Base-by-base conservation (phyloP, 2,888 invertebrate genomes). In the Pristionchus arcanus region DNA sequence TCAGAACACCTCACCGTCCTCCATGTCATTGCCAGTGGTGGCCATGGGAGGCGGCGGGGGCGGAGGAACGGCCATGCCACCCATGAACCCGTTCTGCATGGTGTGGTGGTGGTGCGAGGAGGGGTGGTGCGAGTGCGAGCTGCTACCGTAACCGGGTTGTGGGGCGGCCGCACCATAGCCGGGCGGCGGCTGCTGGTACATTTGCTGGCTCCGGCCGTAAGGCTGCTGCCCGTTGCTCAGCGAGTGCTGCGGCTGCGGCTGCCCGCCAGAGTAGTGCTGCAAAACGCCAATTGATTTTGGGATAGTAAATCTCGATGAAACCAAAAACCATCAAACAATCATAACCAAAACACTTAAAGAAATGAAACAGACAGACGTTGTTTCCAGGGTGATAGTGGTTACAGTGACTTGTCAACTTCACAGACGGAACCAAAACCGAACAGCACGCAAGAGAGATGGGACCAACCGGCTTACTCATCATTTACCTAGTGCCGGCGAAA, bases 1-100 rank as follows among this genome's bases (percentile, higher is more conserved):
- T 74, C 53, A 83, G 83, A 25, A 83, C 83, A 83, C 83, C 83
- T 83, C 83, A 16, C 83, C 83, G n/a, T 83, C 83, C 53, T 83
- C 83, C 83, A 83, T n/a, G 28, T 83, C 83, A 1, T n/a, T 53
- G n/a, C 49, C 53, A 16, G 49, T 83, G n/a, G 53, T n/a, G 49
- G 83, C 21, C 25, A 53, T 49, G 42, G 42, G 42, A 0, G 25
- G 49, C n/a, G 83, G 49, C n/a, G 83, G 53, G 28, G 83, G 83
- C 7, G 83, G 83, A n/a, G 83, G 83, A n/a, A 53, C 15, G 83
- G 34, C 0, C 74, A 74, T 28, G 31, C 11, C 4, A 63, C n/a
- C n/a, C 63, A 55, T 68, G 74, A 19, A 74, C 37, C 74, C 74
- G 37, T 74, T 74, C 74, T 74, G 74, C 28, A 42, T 34, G 21